Conservation (phyloP, 2,113 vertebrate species). For the Grantiella picta region DNA sequence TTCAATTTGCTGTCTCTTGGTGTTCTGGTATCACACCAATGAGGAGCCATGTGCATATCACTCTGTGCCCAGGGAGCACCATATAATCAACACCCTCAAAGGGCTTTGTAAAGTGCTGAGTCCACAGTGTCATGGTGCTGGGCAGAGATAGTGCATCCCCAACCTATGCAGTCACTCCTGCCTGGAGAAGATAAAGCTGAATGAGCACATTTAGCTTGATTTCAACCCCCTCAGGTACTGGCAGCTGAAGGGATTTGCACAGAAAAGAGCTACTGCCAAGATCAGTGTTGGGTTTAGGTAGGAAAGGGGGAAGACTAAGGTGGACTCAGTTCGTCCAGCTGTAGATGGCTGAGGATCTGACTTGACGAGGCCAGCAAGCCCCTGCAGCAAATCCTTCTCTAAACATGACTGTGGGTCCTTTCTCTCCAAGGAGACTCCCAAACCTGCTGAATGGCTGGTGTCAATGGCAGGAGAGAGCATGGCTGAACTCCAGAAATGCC, state of each 20-base stretch:
- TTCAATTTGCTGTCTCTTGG: conserved; percentile 22
- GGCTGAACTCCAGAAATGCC: not conserved
- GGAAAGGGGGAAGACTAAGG: not conserved
- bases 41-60: not conserved
- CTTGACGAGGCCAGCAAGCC: not conserved
- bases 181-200: not conserved
- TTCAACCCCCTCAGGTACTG: not conserved
- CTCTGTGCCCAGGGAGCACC: not conserved
- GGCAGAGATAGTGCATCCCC: fast-evolving
- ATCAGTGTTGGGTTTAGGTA: not conserved
- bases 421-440: not conserved
- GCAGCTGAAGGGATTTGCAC: not conserved
- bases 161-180: not conserved
- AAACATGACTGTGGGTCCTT: not conserved
- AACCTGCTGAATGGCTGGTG: not conserved
- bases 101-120: not conserved
- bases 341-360: not conserved
- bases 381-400: not conserved
- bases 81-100: not conserved
- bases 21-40: not conserved
- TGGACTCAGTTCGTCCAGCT: not conserved
- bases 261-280: not conserved
- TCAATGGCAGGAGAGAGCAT: not conserved
- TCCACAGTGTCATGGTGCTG: fast-evolving
- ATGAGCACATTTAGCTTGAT: not conserved